Evolutionary conservation across 2,113 vertebrate species (phyloP), one percentile per base, ranked within the genome.

Genomic region (Fregetta grallaria): DNA sequence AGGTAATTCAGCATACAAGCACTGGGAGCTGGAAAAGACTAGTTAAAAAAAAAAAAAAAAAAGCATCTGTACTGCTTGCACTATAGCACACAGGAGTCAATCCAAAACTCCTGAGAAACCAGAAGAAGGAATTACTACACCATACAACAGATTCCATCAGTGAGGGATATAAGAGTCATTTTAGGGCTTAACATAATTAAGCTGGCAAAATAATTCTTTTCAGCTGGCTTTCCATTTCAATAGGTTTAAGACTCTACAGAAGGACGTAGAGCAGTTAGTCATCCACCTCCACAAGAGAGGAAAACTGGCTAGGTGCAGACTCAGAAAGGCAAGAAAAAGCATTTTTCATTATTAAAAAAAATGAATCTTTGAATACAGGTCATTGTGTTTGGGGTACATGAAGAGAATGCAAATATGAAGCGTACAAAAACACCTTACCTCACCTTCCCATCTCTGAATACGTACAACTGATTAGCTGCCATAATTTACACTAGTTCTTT

Each of bases 271-370:
- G 42, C 72, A 89, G 47, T 95, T 93, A 96, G 93, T 96, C 96
- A 96, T 82, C 90, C 96, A 82, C 92, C 96, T 91, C 90, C 93
- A 79, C 40, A 38, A 56, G n/a, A 49, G 40, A 91, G 63, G 67
- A 90, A 83, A 95, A 92, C n/a, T 34, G 42, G n/a, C 21, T 34
- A 67, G n/a, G 25, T 81, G 10, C 47, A 77, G 55, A 17, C 10
- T 63, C 61, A 80, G 34, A 70, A 78, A 81, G 56, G 65, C 27
- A 89, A 63, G 65, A 58, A 75, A 85, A 82, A 16, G 5, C 5
- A 27, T 49, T 78, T 78, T 44, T 77, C 10, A 3, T 55, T 84
- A 68, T 44, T 58, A 18, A 86, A 71, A 61, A 47, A 73, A 36
- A 17, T 1, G 3, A 49, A 50, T 47, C 52, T 87, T 55, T 74